phyloP scores from a whole-genome alignment of 2,888 invertebrate species.

The Trissolcus japonicus region DNA sequence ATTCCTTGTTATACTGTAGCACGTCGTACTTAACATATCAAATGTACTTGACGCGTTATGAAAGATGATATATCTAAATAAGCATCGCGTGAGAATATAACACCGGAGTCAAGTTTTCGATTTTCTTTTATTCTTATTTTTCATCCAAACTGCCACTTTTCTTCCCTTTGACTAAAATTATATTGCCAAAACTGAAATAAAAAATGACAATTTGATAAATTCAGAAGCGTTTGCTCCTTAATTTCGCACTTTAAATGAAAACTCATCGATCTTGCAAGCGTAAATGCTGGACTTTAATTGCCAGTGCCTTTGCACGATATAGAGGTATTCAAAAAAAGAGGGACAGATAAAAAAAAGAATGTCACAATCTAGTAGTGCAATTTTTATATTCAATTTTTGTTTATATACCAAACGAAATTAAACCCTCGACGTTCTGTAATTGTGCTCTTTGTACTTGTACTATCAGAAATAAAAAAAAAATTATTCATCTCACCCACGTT shows the following conservation, averaged over 20 bases:
- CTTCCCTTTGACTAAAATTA: too few species aligned
- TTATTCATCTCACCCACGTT: conserved; percentile 1
- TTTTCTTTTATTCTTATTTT: background rate
- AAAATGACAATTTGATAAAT: background rate
- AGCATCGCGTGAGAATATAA: conserved; percentile 10
- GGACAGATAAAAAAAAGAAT: too few species aligned
- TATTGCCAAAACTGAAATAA: background rate
- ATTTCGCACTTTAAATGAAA: conserved; percentile 12
- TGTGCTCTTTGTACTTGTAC: conserved; percentile 11
- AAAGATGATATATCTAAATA: conserved; percentile 31
- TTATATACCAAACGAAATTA: conserved; percentile 12
- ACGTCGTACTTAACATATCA: conserved; percentile 41
- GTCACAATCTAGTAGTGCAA: background rate
- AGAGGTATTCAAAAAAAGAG: too few species aligned
- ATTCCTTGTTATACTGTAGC: conserved; percentile 35
- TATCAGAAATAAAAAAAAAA: conserved; percentile 11
- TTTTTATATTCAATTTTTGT: conserved; percentile 12
- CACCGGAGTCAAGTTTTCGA: conserved; percentile 3
- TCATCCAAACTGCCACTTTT: too few species aligned
- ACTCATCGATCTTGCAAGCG: conserved; percentile 10
- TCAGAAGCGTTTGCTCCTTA: conserved; percentile 9
- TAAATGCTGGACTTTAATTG: background rate
- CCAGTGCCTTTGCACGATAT: too few species aligned
- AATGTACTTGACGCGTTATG: conserved; percentile 38
- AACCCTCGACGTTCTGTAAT: background rate